Evolutionary conservation across 2,113 vertebrate species (phyloP), one percentile per base, ranked within the genome.

Genomic region (Nothocercus nigrocapillus): DNA sequence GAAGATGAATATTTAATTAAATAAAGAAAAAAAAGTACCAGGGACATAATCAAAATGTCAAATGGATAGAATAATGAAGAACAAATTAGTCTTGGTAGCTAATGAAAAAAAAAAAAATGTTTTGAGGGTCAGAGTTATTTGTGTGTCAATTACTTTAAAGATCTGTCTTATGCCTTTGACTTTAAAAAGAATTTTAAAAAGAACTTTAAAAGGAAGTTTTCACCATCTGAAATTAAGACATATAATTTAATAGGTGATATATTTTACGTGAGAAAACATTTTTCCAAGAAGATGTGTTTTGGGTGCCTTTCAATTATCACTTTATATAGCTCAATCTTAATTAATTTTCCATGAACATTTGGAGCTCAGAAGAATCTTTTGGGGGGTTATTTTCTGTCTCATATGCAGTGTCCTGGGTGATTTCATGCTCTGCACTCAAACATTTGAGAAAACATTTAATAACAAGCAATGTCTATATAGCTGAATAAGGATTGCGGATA

Each of bases 71-170:
- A 83, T 22, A 76, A 51, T 27, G 9, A 72, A 21, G 49, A 36
- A 36, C 1, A 9, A 36, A 70, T 36, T 68, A 54, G 0, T 7
- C 92, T 2, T 4, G 36, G 3, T 28, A 82, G 7, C 1, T 83
- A 88, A 62, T 59, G 13, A 2, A 82, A 79, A 77, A 30, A 64
- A 24, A 62, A 15, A 38, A 38, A 82, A 51, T n/a, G 0, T 64
- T 94, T 88, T 18, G 14, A 77, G 28, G 45, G 67, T 27, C 51
- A 36, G 2, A 28, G 18, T 6, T 54, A 49, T 61, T 79, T 67
- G 7, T 15, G 13, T 82, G 11, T 53, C 24, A 53, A 47, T 54
- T 69, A 58, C 4, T 66, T 91, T n/a, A 64, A 66, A 79, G 61
- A 11, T 11, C 11, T 85, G 28, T 7, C 7, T 72, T 80, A 34